Base-by-base conservation (phyloP, 2,797 vertebrate genomes). In the Podargus strigoides region DNA sequence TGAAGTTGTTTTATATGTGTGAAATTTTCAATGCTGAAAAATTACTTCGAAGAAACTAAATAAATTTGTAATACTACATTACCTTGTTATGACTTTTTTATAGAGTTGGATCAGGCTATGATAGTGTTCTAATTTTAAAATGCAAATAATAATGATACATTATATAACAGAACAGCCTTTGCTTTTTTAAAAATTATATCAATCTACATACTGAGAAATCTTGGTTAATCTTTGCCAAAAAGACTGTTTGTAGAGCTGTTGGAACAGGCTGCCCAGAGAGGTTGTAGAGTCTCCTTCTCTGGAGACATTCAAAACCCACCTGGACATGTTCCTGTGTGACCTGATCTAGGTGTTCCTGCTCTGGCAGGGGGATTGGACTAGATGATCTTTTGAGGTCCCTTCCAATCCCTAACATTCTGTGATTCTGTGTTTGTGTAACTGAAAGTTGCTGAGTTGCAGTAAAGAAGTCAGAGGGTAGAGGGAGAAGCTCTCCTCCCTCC, bases 31-130 rank as follows among this genome's bases (percentile, higher is more conserved):
- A 55, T 92, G 94, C 90, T 95, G 76, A 95, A 88, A 93, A 84
- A 59, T 56, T 87, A 89, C 93, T 96, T 96, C 62, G 58, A 95
- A 5, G 3, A 94, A 95, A 77, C n/a, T 66, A 86, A 97, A 97
- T 97, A 97, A 96, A 97, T 96, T 96, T 97, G 59, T 95, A 80
- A 93, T 95, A 93, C 85, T 93, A 63, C 30, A 23, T 41, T 82
- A 62, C 50, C 32, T 67, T 78, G 47, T 86, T 59, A 41, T 34
- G 47, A 52, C 52, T 94, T 79, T 89, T 82, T 86, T 73, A 50
- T 74, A 17, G 66, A 56, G 28, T 56, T 85, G 34, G 7, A 63
- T 94, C 30, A 67, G 32, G 42, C 7, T 63, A 3, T 69, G 52
- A 78, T 58, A 26, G 17, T 58, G 34, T 23, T 73, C 39, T 80